Evolutionary conservation across 2,113 vertebrate species (phyloP), one percentile per base, ranked within the genome.

Genomic region (Chloropsis hardwickii): DNA sequence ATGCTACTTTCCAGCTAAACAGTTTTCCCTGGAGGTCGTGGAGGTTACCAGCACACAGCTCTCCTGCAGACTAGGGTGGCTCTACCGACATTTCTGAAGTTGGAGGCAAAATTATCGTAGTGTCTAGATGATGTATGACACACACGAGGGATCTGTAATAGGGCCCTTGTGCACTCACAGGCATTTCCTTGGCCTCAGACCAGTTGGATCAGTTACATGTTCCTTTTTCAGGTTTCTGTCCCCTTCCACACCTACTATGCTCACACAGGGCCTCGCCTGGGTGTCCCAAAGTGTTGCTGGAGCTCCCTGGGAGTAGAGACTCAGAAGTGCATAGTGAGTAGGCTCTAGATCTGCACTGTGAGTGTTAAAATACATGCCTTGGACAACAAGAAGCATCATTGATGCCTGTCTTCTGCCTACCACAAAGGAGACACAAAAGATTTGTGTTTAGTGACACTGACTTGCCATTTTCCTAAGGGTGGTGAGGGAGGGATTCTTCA

Each of bases 121-220:
- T 71, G 65, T 64, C 73, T 76, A 31, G 65, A 54, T 91, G 93
- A 93, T 93, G 35, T 70, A 65, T 95, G 64, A 57, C 40, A 81
- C 77, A 73, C 86, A 54, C 53, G 58, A 58, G 85, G 78, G 74
- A 54, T 88, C 35, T 91, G 78, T 93, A 82, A 92, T 54, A 72
- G 53, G 35, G 58, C 42, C 66, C 71, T 31, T 76, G 45, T 87
- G 78, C 50, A 61, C 81, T 84, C 3, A 1, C 44, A 91, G 35
- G 66, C 62, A 91, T 95, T 87, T 92, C 50, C 66, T 66, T 91
- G 88, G 82, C 65, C 37, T 81, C 5, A 1, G 22, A 91, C 40
- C 83, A 78, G 64, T 23, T 84, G 69, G 56, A 90, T 95, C 87
- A 85, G 21, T 85, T 95, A 78, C 21, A 1, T 37, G 39, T 51